A percentile compares a stretch with the other conserved stretches of the same genome.
These are phyloP conservation scores for Phyllopteryx taeniolatus DNA, from an alignment of 2,113 vertebrate species.

Conservation along the genomic window DNA sequence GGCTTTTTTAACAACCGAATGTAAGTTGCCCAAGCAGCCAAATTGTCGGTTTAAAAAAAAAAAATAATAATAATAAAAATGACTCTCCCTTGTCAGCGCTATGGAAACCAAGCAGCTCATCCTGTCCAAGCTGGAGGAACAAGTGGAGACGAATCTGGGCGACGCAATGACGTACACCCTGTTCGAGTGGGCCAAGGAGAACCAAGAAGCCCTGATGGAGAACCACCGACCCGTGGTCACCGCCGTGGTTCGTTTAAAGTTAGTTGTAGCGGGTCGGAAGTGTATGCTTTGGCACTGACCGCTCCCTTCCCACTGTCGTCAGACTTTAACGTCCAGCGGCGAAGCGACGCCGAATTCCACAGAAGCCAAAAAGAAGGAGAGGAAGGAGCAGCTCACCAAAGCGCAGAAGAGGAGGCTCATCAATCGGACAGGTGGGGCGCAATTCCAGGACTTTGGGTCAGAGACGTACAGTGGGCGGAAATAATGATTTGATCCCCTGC, in stretches of 20 bases:
- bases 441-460: background rate
- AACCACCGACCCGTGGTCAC: constrained; percentile 80
- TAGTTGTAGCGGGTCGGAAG: background rate
- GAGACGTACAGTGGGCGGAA: too few species aligned
- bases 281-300: background rate
- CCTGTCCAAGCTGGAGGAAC: constrained; percentile 82
- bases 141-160: constrained; percentile 88
- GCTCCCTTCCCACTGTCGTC: constrained; percentile 9
- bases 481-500: too few species aligned
- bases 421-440: constrained; percentile 82
- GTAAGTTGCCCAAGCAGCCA: constrained; percentile 65
- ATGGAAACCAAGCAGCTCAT: constrained; percentile 82
- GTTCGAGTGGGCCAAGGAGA: constrained; percentile 97
- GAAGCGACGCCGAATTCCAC: constrained; percentile 55
- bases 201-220: constrained; percentile 91
- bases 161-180: constrained; percentile 95
- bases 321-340: constrained; percentile 78
- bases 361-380: constrained; percentile 87
- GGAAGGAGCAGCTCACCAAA: constrained; percentile 96
- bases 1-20: constrained; percentile 97
- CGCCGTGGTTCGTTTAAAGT: constrained; percentile 72
- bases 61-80: background rate
- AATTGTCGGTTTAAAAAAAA: background rate
- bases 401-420: constrained; percentile 91
- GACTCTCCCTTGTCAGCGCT: constrained; percentile 65